Evolutionary conservation across 2,888 invertebrate genomes (phyloP), one percentile per base, ranked within the genome.

Genomic region (Ochropleura plecta): DNA sequence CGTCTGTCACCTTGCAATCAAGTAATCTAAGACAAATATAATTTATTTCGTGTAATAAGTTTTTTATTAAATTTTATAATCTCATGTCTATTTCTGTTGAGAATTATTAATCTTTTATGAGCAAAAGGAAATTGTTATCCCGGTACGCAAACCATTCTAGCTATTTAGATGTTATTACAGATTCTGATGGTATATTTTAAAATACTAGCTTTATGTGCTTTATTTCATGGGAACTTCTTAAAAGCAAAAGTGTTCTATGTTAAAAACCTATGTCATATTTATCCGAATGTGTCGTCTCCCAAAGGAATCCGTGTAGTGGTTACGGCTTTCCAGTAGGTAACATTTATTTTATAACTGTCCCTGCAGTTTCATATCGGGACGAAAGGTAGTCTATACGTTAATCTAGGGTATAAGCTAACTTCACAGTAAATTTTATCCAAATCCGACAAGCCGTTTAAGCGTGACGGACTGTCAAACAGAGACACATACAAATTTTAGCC

Each of bases 1-100:
- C n/a, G n/a, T n/a, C n/a, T n/a, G n/a, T n/a, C 42, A 48, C 42
- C 14, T 55, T 16, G 44, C n/a, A 76, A n/a, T 75, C 12, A 57
- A 44, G 16, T 46, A 46, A 46, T 60, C 30, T 49, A 44, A 44
- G 49, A 9, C 40, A 70, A 59, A 49, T 48, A 5, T 40, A 48
- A 64, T 40, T 59, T 49, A 63, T 63, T 49, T 42, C 48, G n/a
- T 57, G 30, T 46, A 30, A 18, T 68, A 20, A 57, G 4, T 10
- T 5, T 40, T 62, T 49, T 59, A 44, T 18, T 12, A 12, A 49
- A 44, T 64, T 57, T 20, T 46, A 51, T 51, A 44, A 16, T 30
- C 30, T 3, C 49, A 49, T 10, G 10, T 12, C 16, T 14, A 14
- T 12, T 46, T 53, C 20, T 20, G 12, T 60, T n/a, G 20, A 5